Evolutionary conservation across 2,113 vertebrate genomes (phyloP), one percentile per base, ranked within the genome.

Genomic region (Colinus virginianus): DNA sequence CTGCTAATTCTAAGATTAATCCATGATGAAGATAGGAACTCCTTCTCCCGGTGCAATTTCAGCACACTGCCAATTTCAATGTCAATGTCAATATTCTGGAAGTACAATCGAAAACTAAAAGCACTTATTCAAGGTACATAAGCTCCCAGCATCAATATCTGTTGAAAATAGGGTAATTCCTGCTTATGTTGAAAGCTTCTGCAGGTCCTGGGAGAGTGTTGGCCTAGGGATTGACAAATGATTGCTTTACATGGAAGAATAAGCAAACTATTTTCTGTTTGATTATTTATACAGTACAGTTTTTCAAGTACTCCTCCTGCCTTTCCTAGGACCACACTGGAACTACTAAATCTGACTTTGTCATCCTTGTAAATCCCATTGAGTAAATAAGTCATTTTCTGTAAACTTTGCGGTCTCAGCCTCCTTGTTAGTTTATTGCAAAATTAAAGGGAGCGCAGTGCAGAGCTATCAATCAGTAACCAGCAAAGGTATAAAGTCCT

Each of bases 341-440:
- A 98, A 97, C 94, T 87, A 93, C 97, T 97, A 96, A 97, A 94
- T 92, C 56, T 93, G 94, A 94, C 91, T 96, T 92, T 96, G 91
- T 96, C 78, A 66, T 96, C 90, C 90, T 90, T 97, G 95, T 93
- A 96, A 96, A 97, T 96, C 64, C 76, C 90, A 90, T 94, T 95
- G 89, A 96, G 95, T 97, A 98, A 98, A 97, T 97, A 98, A 97
- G 96, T 90, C 82, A 91, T 94, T 96, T 96, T 97, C 92, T 97
- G 95, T 97, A 97, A 97, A 96, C 97, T 95, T 53, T 97, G 97
- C 96, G 97, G 97, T 97, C 95, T 96, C 68, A 85, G 77, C 84
- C 93, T 97, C 79, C 97, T 98, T 96, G 97, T 97, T 97, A 97
- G 97, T 88, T 98, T 97, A 98, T 97, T 98, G 96, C 97, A 98